Evolutionary conservation across 2,888 invertebrate species (phyloP).

Genomic region (Danaus chrysippus): DNA sequence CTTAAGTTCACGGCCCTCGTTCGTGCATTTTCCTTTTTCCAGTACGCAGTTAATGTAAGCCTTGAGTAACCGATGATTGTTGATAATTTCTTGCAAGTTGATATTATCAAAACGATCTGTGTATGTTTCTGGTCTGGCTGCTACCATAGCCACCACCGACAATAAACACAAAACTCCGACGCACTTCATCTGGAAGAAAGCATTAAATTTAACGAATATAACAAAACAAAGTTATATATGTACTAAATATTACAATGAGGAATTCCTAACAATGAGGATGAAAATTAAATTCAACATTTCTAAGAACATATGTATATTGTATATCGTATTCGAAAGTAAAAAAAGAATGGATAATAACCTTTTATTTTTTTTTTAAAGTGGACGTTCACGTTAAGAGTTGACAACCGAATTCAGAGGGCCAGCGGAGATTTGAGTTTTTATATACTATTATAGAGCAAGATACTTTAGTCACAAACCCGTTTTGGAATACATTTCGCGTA

Average conservation of each 20-base stretch:
- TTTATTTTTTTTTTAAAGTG: conserved; percentile 9
- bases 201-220: background rate
- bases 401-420: conserved; percentile 13
- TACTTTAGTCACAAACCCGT: conserved; percentile 30
- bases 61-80: conserved; percentile 80
- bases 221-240: background rate
- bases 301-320: too few species aligned
- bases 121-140: conserved; percentile 53
- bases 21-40: conserved; percentile 80
- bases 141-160: conserved; percentile 43
- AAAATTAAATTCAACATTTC: too few species aligned
- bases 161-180: conserved; percentile 46
- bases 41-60: conserved; percentile 83
- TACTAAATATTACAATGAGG: too few species aligned
- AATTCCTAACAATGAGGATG: too few species aligned
- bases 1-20: conserved; percentile 84
- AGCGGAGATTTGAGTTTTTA: conserved; percentile 18
- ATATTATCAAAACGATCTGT: conserved; percentile 80
- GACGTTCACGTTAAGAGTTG: conserved; percentile 19
- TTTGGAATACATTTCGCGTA: conserved; percentile 25
- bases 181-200: conserved; percentile 49
- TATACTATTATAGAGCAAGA: conserved; percentile 25
- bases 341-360: conserved; percentile 12
- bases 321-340: too few species aligned
- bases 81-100: conserved; percentile 81